These are phyloP conservation scores for Blastobasis adustella DNA, from an alignment of 2,888 invertebrate species.

Conservation along the genomic window DNA sequence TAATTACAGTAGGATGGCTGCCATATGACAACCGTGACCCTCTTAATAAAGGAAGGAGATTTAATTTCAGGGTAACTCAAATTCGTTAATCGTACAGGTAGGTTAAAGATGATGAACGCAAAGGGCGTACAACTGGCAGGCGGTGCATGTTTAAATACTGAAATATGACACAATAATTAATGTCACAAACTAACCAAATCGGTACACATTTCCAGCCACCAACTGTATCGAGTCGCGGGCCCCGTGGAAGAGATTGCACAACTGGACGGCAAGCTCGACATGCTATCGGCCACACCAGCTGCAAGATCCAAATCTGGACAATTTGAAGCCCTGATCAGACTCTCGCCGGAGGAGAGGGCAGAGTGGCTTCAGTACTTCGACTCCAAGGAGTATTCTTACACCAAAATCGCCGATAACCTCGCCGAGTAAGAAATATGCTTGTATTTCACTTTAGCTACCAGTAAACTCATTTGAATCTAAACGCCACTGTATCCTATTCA, in stretches of 20 bases:
- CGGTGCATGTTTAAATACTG: neutral
- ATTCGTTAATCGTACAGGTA: no score
- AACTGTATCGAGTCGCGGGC: conserved; percentile 47
- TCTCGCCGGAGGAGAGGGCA: conserved; percentile 44
- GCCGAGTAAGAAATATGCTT: conserved; percentile 40
- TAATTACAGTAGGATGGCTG: no score
- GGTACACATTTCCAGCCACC: conserved; percentile 36
- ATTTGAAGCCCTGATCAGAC: conserved; percentile 44
- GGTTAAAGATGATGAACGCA: no score
- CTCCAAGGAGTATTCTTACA: conserved; percentile 34
- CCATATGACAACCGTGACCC: no score
- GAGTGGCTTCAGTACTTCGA: conserved; percentile 52
- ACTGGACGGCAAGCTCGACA: conserved; percentile 42
- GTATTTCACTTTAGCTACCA: neutral
- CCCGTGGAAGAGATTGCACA: conserved; percentile 30
- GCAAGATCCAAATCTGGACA: conserved; percentile 33
- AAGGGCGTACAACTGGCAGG: no score
- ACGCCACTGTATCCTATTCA: no score
- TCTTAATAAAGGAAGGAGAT: no score
- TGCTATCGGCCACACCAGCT: conserved; percentile 41
- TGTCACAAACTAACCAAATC: neutral
- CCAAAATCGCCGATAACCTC: conserved; percentile 47
- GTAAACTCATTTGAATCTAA: no score
- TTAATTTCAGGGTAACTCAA: no score
- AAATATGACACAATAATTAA: neutral